phyloP scores from a whole-genome alignment of 2,888 invertebrate species.

The Pandemis cinnamomeana region DNA sequence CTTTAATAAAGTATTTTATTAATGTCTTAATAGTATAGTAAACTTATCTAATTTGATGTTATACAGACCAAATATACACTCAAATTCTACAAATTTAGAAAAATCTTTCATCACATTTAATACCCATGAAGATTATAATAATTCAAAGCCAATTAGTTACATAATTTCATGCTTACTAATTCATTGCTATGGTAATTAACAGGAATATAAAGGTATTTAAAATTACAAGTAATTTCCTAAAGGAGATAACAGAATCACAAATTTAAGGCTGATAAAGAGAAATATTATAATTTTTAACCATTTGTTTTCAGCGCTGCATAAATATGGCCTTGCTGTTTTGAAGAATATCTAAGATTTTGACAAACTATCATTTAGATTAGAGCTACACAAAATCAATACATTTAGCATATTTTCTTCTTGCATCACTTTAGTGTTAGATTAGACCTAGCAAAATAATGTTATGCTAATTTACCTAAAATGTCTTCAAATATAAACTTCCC shows the following conservation, averaged over 20 bases:
- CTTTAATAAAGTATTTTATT: slow-evolving; percentile 38
- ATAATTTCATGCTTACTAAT: slow-evolving; percentile 16
- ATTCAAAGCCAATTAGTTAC: slow-evolving; percentile 27
- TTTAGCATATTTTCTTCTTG: background rate
- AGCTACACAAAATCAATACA: background rate
- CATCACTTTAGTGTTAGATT: background rate
- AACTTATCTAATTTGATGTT: slow-evolving; percentile 45
- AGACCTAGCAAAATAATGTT: background rate
- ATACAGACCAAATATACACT: slow-evolving; percentile 60
- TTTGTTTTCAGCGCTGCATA: too few relatives aligned
- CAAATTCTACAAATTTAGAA: slow-evolving; percentile 58
- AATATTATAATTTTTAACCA: too few relatives aligned
- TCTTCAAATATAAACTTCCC: slow-evolving; percentile 27
- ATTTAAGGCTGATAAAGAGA: slow-evolving; percentile 11
- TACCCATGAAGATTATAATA: slow-evolving; percentile 30
- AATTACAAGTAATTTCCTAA: background rate
- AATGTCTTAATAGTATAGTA: slow-evolving; percentile 30
- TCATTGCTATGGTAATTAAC: background rate
- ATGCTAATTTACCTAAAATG: slow-evolving; percentile 24
- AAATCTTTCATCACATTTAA: slow-evolving; percentile 43
- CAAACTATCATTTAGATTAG: background rate
- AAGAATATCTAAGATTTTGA: background rate
- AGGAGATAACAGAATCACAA: slow-evolving; percentile 26
- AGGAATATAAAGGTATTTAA: slow-evolving; percentile 16
- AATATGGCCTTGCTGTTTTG: too few relatives aligned